Conservation (phyloP, 2,797 vertebrate genomes). For the Anguilla anguilla region DNA sequence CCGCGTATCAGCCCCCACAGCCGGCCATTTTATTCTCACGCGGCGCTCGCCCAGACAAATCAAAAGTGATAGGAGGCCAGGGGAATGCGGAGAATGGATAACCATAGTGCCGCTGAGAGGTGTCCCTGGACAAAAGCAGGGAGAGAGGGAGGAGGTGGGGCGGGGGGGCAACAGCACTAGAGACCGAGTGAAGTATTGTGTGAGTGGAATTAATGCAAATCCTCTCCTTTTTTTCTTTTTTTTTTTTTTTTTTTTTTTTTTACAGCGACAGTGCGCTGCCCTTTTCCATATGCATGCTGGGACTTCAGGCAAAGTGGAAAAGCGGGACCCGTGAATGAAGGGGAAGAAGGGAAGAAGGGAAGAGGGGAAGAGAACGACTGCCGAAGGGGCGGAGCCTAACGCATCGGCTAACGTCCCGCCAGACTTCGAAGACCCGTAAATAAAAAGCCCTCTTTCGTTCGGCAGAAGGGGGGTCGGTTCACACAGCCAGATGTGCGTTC, state of each 20-base stretch:
- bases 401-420: too few species aligned
- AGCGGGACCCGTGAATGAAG: neutral
- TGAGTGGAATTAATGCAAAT: neutral
- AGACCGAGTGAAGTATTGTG: neutral
- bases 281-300: constrained; percentile 8
- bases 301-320: neutral
- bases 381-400: neutral
- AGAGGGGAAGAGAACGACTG: neutral
- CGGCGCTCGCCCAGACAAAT: neutral
- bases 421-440: too few species aligned
- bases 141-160: too few species aligned
- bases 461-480: too few species aligned
- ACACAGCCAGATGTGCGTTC: too few species aligned
- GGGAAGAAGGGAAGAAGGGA: neutral
- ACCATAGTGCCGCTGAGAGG: neutral
- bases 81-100: neutral
- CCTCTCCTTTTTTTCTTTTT: neutral
- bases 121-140: neutral
- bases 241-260: neutral
- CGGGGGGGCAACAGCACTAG: neutral
- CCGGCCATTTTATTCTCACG: neutral
- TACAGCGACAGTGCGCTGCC: neutral
- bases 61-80: neutral
- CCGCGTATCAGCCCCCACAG: neutral
- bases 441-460: too few species aligned